Evolutionary conservation across 2,113 vertebrate species (phyloP).

Genomic region (Siniperca chuatsi): DNA sequence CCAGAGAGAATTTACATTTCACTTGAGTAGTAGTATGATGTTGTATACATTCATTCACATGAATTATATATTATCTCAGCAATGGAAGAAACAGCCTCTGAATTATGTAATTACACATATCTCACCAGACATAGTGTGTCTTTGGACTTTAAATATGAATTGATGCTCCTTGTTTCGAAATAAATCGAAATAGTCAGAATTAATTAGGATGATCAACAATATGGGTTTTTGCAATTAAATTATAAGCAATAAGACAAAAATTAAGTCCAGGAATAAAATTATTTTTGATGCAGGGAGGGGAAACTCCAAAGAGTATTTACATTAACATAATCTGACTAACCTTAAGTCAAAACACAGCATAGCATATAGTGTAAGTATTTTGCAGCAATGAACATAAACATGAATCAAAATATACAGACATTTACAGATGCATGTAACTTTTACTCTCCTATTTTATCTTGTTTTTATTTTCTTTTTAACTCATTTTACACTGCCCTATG

Average conservation of each 20-base stretch:
- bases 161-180: neutral
- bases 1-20: slow-evolving; percentile 66
- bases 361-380: neutral
- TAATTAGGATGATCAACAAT: neutral
- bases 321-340: neutral
- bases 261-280: neutral
- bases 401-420: neutral
- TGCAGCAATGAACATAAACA: neutral
- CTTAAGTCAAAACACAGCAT: neutral
- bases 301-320: neutral
- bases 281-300: neutral
- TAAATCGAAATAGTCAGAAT: neutral
- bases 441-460: no score
- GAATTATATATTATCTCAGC: slow-evolving; percentile 57
- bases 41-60: slow-evolving; percentile 48
- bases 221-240: neutral
- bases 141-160: neutral
- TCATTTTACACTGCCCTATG: no score
- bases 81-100: slow-evolving; percentile 21
- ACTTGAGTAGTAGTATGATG: slow-evolving; percentile 23
- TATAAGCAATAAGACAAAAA: neutral
- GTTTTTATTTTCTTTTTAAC: no score
- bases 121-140: neutral
- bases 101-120: slow-evolving; percentile 36
- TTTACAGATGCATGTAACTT: neutral